Conservation (phyloP, 2,888 invertebrate genomes). For the Ganaspis brasiliensis region DNA sequence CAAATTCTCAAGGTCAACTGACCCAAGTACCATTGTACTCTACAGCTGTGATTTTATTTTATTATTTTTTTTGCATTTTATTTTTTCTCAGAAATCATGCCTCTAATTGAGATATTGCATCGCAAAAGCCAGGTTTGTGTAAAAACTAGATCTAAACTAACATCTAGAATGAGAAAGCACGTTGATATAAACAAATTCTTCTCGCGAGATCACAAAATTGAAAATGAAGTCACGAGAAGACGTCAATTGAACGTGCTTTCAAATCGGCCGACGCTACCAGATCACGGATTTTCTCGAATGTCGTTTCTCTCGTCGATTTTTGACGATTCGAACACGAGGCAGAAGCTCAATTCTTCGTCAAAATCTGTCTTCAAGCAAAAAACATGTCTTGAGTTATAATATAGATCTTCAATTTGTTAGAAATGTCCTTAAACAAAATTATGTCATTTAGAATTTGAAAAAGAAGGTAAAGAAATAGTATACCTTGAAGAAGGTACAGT, state of each 20-base stretch:
- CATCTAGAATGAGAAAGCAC: slow-evolving; percentile 61
- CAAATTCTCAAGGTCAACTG: slow-evolving; percentile 26
- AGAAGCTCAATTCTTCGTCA: slow-evolving; percentile 48
- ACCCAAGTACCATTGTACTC: slow-evolving; percentile 2
- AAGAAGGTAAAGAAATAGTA: no score
- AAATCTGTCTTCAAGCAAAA: slow-evolving; percentile 47
- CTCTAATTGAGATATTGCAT: slow-evolving; percentile 28
- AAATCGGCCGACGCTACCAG: slow-evolving; percentile 39
- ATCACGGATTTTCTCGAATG: slow-evolving; percentile 43
- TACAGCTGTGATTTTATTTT: slow-evolving; percentile 3
- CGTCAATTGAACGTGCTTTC: slow-evolving; percentile 22
- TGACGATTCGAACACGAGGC: background rate
- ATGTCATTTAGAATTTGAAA: no score
- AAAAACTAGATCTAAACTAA: slow-evolving; percentile 62
- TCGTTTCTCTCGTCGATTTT: slow-evolving; percentile 26
- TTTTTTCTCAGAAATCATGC: background rate
- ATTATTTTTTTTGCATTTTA: background rate
- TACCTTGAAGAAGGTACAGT: no score
- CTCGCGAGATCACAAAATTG: slow-evolving; percentile 24
- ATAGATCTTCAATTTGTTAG: no score
- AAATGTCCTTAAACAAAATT: no score
- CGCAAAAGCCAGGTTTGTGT: slow-evolving; percentile 62
- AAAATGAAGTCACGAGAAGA: slow-evolving; percentile 1
- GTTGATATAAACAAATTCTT: slow-evolving; percentile 54
- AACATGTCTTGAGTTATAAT: slow-evolving; percentile 47